Evolutionary conservation across 2,113 vertebrate species (phyloP), one percentile per base, ranked within the genome.

Genomic region (Zootoca vivipara): DNA sequence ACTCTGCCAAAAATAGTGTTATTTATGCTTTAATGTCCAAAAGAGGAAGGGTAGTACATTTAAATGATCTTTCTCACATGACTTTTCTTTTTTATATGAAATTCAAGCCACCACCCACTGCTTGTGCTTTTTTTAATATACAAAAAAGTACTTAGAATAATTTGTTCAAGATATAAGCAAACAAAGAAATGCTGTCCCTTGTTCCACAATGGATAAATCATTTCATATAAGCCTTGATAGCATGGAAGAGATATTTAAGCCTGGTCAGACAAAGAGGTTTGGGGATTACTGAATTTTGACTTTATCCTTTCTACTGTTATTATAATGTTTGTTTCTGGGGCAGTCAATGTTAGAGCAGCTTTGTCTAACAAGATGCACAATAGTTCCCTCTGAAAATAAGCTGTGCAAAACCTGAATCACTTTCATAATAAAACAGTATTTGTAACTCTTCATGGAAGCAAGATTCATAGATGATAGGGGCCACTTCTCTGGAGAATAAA

Each of bases 161-260:
- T 85, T 92, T 91, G 89, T 90, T 90, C 16, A 87, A 67, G 42
- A 40, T 73, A 26, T 82, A 84, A 91, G 62, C 72, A 42, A 28
- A 42, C 85, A 42, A 58, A 5, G 13, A 22, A 35, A 24, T n/a
- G 16, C 5, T 16, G 9, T 28, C 33, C 16, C 28, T 40, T 74
- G 56, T 30, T 3, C 26, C 4, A 13, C 20, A 18, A 20, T 52
- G 26, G 42, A 26, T 12, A 73, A 56, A 62, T 78, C 12, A 67
- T 42, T 82, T 40, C 40, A 85, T 40, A 46, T 33, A 24, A 28
- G 33, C 79, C 56, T 65, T 7, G 58, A 38, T 22, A 82, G 58
- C 52, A 85, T 7, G 3, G 64, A 75, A 38, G 16, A 69, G 65
- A 69, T n/a, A 38, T 26, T 84, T 26, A 84, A 73, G 30, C 30